Evolutionary conservation across 1,140 invertebrate genomes (phyloP).

Genomic region (Limonius californicus): DNA sequence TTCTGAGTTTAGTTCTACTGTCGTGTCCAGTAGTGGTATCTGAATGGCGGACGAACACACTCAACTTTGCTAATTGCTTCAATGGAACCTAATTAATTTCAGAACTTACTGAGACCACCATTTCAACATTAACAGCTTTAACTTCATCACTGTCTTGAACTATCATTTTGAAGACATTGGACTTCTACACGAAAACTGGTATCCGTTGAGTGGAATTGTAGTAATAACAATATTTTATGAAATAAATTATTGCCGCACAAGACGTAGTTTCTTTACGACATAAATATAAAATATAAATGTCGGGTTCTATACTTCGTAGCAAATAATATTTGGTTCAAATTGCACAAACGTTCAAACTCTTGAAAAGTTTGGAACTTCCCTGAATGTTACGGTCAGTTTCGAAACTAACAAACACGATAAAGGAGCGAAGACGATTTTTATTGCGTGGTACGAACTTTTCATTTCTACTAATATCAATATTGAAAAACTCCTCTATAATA

Average conservation of each 20-base stretch:
- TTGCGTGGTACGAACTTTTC: too few species aligned
- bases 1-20: neutral
- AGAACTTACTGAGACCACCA: neutral
- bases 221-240: neutral
- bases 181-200: neutral
- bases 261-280: neutral
- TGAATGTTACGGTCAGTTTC: slow-evolving; percentile 3
- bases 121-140: neutral
- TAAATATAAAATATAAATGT: slow-evolving; percentile 4
- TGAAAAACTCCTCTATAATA: too few species aligned
- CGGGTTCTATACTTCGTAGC: neutral
- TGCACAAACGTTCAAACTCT: slow-evolving; percentile 7
- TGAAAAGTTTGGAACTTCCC: neutral
- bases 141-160: slow-evolving; percentile 2
- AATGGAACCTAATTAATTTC: slow-evolving; percentile 4
- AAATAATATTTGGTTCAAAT: slow-evolving; percentile 5
- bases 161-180: neutral
- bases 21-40: neutral
- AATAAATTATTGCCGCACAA: neutral
- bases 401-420: slow-evolving; percentile 7
- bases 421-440: too few species aligned
- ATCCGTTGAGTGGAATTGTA: neutral
- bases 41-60: neutral
- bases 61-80: slow-evolving; percentile 4
- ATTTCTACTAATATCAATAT: too few species aligned